Base-by-base conservation (phyloP, 2,888 invertebrate species). In the Mimumesa dahlbomi region DNA sequence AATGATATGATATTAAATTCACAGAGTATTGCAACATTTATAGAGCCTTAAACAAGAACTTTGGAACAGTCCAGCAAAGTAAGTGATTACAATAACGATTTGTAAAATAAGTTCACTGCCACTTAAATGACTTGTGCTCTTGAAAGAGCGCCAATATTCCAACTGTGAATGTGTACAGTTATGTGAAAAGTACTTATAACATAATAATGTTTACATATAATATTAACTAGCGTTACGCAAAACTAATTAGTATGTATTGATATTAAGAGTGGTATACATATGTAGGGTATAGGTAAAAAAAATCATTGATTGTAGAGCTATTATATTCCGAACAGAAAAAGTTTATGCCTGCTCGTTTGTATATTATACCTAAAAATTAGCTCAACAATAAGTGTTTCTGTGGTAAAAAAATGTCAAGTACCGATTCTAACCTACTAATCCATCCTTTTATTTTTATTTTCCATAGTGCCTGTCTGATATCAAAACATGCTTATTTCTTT, bases 81-180 rank as follows among this genome's bases (percentile, higher is more conserved):
- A 50, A 72, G 83, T 82, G 82, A 85, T 84, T 77, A 84, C 82
- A 83, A 84, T 83, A 84, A 85, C 75, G 71, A 81, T 77, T 78
- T 81, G 74, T 81, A 85, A 82, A 77, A 83, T 79, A 77, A 77
- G 86, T 85, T 87, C 86, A 87, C 87, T 86, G 87, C 87, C 87
- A 87, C 81, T 81, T 79, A 81, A 85, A 85, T 76, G 85, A 85
- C 85, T 86, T 84, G 86, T 81, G 84, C 85, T 82, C 77, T 62
- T 75, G 62, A 52, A 65, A 31, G 71, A 77, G 78, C 73, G 78
- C 76, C 73, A 76, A 82, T 81, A 81, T 82, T 83, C 82, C 82
- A 73, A 77, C 76, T 79, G 83, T 85, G 83, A 84, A 84, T 85
- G 83, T 87, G 86, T 85, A 86, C 83, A 86, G 83, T 83, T 83